phyloP scores from a whole-genome alignment of 2,888 invertebrate genomes.

The Drosophila flavopinicola region DNA sequence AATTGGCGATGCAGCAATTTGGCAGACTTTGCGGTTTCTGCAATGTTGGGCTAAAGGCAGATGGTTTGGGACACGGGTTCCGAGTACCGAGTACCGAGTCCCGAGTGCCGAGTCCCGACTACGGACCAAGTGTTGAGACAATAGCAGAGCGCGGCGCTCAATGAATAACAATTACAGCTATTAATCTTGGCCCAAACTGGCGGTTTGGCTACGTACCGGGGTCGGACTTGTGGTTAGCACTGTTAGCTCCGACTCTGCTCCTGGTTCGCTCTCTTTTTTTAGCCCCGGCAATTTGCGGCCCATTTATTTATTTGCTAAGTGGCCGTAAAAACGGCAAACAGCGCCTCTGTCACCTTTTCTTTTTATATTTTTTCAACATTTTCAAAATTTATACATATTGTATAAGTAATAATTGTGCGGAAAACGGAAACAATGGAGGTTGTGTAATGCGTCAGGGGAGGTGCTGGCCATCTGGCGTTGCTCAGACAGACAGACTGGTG shows the following conservation, averaged over 20 bases:
- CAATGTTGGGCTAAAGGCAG: conserved; percentile 54
- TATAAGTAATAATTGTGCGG: conserved; percentile 81
- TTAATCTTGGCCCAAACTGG: conserved; percentile 71
- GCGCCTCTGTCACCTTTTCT: conserved; percentile 46
- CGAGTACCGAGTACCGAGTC: not conserved
- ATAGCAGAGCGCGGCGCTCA: conserved; percentile 74
- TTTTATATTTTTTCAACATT: conserved; percentile 35
- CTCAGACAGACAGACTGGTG: conserved; percentile 13
- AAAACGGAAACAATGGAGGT: conserved; percentile 81
- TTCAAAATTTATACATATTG: conserved; percentile 77
- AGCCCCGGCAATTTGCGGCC: conserved; percentile 65
- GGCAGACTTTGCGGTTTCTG: conserved; percentile 61
- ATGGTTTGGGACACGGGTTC: conserved; percentile 43
- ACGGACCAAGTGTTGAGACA: conserved; percentile 69
- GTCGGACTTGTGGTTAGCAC: conserved; percentile 64
- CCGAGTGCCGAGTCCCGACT: not conserved
- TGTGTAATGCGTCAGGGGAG: conserved; percentile 77
- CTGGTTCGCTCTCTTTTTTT: conserved; percentile 42
- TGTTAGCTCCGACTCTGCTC: conserved; percentile 24
- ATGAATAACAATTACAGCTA: conserved; percentile 79
- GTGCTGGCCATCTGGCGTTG: conserved; percentile 65
- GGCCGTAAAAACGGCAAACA: conserved; percentile 76
- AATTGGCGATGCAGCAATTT: conserved; percentile 49
- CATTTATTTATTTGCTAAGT: conserved; percentile 81
- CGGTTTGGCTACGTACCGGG: conserved; percentile 19